Conservation (phyloP, 2,113 vertebrate species). For the Rhinoderma darwinii region DNA sequence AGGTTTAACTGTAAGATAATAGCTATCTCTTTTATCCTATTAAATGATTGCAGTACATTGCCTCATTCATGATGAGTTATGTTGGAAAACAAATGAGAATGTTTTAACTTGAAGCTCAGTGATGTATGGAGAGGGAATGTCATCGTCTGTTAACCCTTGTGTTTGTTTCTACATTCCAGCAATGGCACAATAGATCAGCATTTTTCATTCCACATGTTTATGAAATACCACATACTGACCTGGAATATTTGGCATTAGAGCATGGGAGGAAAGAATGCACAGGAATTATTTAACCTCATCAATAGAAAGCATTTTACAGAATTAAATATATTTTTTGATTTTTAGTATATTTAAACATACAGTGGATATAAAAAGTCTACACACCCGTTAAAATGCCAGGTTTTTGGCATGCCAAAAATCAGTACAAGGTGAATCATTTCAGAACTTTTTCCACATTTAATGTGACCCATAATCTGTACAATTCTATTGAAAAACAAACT, state of each 20-base stretch:
- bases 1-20: constrained; percentile 43
- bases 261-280: no score
- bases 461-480: no score
- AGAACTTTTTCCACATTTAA: no score
- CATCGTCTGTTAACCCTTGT: constrained; percentile 8
- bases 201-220: background rate
- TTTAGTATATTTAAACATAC: background rate
- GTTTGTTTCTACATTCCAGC: constrained; percentile 33
- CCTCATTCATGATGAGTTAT: constrained; percentile 26
- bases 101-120: background rate
- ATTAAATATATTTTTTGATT: background rate
- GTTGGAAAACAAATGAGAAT: constrained; percentile 15
- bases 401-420: no score
- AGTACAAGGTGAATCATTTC: no score
- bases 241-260: constrained; percentile 7
- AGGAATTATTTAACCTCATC: background rate
- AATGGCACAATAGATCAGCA: background rate
- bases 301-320: background rate
- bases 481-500: no score
- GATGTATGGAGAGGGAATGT: background rate
- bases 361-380: no score
- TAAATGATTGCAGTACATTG: constrained; percentile 23
- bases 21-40: constrained; percentile 24
- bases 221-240: background rate
- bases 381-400: no score